These are phyloP conservation scores for Coregonus suidteri DNA, from an alignment of 2,797 vertebrate genomes.

Conservation along the genomic window DNA sequence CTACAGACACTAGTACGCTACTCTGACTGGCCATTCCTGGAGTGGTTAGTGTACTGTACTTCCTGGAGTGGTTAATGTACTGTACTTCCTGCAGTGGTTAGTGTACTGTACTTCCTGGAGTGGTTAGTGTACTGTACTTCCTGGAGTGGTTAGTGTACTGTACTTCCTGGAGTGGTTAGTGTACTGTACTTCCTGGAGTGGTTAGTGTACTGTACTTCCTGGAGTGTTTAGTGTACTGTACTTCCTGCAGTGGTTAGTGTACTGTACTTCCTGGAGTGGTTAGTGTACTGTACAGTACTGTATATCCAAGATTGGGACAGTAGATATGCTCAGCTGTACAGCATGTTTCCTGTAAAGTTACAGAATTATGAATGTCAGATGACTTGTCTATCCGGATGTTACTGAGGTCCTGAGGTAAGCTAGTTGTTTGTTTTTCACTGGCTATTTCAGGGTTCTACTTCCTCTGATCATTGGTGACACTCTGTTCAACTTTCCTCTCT, in stretches of 20 bases:
- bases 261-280: too few relatives aligned
- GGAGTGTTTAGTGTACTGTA: too few relatives aligned
- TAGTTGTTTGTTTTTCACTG: not conserved
- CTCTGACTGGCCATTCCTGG: too few relatives aligned
- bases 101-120: too few relatives aligned
- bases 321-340: not conserved
- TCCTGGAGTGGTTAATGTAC: too few relatives aligned
- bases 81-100: too few relatives aligned
- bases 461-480: not conserved
- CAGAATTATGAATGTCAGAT: not conserved
- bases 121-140: too few relatives aligned
- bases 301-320: not conserved
- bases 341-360: not conserved
- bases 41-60: not conserved
- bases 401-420: not conserved
- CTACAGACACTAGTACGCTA: not conserved
- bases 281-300: not conserved
- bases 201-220: too few relatives aligned
- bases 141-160: too few relatives aligned
- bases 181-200: too few relatives aligned
- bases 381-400: not conserved
- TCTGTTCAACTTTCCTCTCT: not conserved
- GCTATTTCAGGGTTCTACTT: not conserved
- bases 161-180: too few relatives aligned
- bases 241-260: too few relatives aligned